Evolutionary conservation across 2,888 invertebrate genomes (phyloP), one percentile per base, ranked within the genome.

Genomic region (Myopa testacea): DNA sequence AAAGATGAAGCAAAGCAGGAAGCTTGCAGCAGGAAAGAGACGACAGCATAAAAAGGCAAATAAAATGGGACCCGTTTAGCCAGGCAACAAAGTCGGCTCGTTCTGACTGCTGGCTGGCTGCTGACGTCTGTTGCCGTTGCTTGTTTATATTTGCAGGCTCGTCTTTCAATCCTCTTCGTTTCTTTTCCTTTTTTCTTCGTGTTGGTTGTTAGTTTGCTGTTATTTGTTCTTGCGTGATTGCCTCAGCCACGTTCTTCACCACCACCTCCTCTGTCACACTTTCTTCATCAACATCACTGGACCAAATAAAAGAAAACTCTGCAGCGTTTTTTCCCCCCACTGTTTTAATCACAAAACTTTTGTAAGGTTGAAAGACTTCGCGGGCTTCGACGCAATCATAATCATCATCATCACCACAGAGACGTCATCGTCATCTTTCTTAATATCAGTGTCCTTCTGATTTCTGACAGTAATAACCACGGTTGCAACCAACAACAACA

Each of bases 51-150:
- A 67, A 37, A 40, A 70, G 52, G 34, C 34, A 52, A 70, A 70
- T 70, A 50, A 70, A 70, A 70, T 26, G 52, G 34, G 70, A 70
- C 70, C 37, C 50, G 70, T 70, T 70, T 70, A 52, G 50, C 6
- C 37, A 14, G 50, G 8, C 69, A 50, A 50, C 8, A 50, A 69
- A 69, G n/a, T 37, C 38, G 37, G 16, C 65, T 14, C 37, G 16
- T 65, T 34, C 37, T 55, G 55, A 63, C 26, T 63, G 19, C 26
- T n/a, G n/a, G n/a, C 58, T 58, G 34, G 34, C 26, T 26, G 26
- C 26, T 26, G 26, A 26, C 26, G 26, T 26, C 38, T 68, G 14
- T n/a, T n/a, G 68, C n/a, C 37, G 50, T 26, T 26, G 55, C 26
- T 34, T 55, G 55, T 55, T 45, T 50, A 70, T 50, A 10, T 70